Conservation (phyloP, 2,113 vertebrate species). For the Misgurnus mizolepis region DNA sequence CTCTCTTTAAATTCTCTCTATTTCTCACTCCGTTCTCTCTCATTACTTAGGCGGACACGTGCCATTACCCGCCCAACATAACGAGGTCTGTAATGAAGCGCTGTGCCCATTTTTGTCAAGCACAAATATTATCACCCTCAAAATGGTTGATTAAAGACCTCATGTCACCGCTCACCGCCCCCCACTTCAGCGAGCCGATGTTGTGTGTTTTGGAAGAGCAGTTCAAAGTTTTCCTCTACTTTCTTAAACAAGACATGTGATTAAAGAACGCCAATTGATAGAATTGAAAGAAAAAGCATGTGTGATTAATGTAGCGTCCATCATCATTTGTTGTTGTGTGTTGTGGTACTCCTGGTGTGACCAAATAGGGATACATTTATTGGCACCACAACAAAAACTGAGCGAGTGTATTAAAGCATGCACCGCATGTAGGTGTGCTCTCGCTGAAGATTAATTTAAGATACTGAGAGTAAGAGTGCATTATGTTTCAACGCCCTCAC, state of each 20-base stretch:
- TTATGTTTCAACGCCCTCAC: conserved; percentile 43
- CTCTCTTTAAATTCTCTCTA: conserved; percentile 23
- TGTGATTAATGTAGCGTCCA: conserved; percentile 33
- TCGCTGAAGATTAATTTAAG: conserved; percentile 55
- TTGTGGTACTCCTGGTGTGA: conserved; percentile 14
- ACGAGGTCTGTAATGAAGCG: conserved; percentile 33
- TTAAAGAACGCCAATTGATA: conserved; percentile 27
- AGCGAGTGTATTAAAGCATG: conserved; percentile 25
- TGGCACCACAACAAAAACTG: not conserved
- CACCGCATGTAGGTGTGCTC: conserved; percentile 47
- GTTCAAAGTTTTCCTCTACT: conserved; percentile 28
- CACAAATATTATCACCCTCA: conserved; percentile 27
- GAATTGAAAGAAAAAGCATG: conserved; percentile 29
- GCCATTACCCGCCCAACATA: conserved; percentile 36
- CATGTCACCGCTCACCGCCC: conserved; percentile 18
- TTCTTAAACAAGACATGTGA: not conserved
- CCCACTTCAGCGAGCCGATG: conserved; percentile 6
- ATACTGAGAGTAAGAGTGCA: conserved; percentile 51
- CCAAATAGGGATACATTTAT: conserved; percentile 39
- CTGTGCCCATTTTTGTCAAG: conserved; percentile 11
- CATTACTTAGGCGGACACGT: conserved; percentile 16
- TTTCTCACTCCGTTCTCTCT: not conserved
- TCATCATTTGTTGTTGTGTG: conserved; percentile 23
- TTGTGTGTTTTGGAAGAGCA: conserved; percentile 30
- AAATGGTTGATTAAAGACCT: conserved; percentile 41